Evolutionary conservation across 2,797 vertebrate species (phyloP).

Genomic region (Acridotheres tristis): DNA sequence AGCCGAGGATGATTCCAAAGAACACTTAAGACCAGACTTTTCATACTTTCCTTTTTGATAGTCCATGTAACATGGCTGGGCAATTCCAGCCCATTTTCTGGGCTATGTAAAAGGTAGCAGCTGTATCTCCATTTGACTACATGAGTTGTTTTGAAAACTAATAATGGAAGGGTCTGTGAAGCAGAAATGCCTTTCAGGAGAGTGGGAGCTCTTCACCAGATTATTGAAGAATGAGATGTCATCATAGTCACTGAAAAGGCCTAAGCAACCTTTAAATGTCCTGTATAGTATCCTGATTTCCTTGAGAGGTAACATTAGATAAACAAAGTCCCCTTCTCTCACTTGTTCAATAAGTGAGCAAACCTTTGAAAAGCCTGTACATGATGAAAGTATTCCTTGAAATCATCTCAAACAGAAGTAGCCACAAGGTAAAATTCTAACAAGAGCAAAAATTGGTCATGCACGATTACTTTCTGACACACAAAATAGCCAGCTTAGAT

Average conservation of each 20-base stretch:
- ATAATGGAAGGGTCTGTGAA: background rate
- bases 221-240: background rate
- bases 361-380: background rate
- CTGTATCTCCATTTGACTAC: background rate
- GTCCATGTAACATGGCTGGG: background rate
- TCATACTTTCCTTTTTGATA: background rate
- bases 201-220: background rate
- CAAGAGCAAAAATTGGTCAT: constrained; percentile 14
- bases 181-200: background rate
- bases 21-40: background rate
- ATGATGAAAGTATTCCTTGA: constrained; percentile 10
- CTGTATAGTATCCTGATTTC: background rate
- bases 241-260: background rate
- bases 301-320: background rate
- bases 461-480: constrained; percentile 3
- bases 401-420: constrained; percentile 16
- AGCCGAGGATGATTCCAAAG: background rate
- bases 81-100: background rate
- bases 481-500: background rate
- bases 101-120: background rate
- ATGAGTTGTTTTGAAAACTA: background rate
- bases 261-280: background rate
- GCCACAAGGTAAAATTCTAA: constrained; percentile 46
- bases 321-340: background rate
- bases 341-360: background rate